Evolutionary conservation across 2,113 vertebrate species (phyloP).

Genomic region (Brienomyrus brachyistius): DNA sequence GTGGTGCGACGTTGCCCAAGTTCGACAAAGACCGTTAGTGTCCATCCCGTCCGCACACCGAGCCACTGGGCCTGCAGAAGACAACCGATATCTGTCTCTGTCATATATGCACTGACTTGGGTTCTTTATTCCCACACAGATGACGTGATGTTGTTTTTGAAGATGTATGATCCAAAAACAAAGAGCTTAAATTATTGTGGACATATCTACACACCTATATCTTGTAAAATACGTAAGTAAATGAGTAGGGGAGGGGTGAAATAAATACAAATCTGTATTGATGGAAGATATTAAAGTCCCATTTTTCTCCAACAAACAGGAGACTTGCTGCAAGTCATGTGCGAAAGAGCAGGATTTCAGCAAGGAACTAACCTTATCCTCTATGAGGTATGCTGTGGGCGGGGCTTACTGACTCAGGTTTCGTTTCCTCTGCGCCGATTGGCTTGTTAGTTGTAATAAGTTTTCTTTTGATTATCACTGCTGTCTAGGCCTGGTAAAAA

Average conservation of each 20-base stretch:
- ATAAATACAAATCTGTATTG: neutral
- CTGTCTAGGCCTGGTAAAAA: neutral
- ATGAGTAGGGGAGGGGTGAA: neutral
- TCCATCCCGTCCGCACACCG: neutral
- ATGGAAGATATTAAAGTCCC: neutral
- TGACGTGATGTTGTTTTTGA: slow-evolving; percentile 98
- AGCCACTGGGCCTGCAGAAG: neutral
- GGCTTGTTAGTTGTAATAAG: neutral
- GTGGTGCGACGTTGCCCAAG: slow-evolving; percentile 91
- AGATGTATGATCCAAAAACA: slow-evolving; percentile 99
- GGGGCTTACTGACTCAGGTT: neutral
- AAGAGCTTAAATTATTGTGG: slow-evolving; percentile 99
- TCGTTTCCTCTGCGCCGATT: slow-evolving; percentile 13
- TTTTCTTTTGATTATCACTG: neutral
- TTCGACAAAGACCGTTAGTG: slow-evolving; percentile 98
- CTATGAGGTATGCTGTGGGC: slow-evolving; percentile 80
- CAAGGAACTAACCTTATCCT: slow-evolving; percentile 99
- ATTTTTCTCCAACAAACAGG: slow-evolving; percentile 54
- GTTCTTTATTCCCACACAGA: slow-evolving; percentile 57
- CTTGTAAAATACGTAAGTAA: slow-evolving; percentile 98
- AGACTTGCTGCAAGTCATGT: slow-evolving; percentile 98
- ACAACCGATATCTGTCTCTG: neutral
- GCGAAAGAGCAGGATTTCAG: slow-evolving; percentile 98
- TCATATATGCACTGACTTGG: neutral
- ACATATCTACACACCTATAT: slow-evolving; percentile 99